Base-by-base conservation (phyloP, 2,113 vertebrate genomes). In the Polyodon spathula region DNA sequence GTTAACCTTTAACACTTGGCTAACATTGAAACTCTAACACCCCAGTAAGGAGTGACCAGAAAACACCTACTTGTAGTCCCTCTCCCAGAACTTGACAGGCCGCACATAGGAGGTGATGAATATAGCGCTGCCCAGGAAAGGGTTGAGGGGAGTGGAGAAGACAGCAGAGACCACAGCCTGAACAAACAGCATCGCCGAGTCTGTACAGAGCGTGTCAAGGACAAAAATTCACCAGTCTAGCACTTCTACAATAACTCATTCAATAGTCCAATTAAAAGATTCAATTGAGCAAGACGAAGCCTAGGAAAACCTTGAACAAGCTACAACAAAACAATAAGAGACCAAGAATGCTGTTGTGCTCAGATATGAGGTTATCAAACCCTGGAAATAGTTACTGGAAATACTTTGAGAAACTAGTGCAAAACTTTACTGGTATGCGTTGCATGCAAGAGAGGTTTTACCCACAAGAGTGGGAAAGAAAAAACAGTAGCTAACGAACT, bases 91-190 rank as follows among this genome's bases (percentile, higher is more conserved):
- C 66, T 92, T 93, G 71, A 93, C 89, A 54, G 92, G 91, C 57
- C 92, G 82, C n/a, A 91, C 89, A 6, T 93, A 93, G 5, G 92
- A 93, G 66, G 90, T 92, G 82, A 93, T 92, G 66, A 93, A 93
- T 74, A 93, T 93, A 76, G 91, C 92, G 75, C 92, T 93, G 70
- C 92, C 92, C 72, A 93, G 77, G 66, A 93, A 93, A 16, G 92
- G 92, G 71, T 92, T 93, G 10, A 93, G 67, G 4, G 92, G 92
- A 27, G 92, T 91, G 63, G 91, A 93, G 71, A 93, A 93, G 60
- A 91, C 81, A 60, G 92, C 90, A 1, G 92, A 93, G 15, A 93
- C 80, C 37, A 80, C 68, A 56, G 89, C 89, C 78, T 93, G 92
- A 39, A 93, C 85, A 68, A 93, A 92, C 64, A 93, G 69, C 90